Percentiles rank a stretch among this genome's conserved stretches.
phyloP scores from a whole-genome alignment of 2,888 invertebrate genomes.

The Trissonchulus latispiculum region DNA sequence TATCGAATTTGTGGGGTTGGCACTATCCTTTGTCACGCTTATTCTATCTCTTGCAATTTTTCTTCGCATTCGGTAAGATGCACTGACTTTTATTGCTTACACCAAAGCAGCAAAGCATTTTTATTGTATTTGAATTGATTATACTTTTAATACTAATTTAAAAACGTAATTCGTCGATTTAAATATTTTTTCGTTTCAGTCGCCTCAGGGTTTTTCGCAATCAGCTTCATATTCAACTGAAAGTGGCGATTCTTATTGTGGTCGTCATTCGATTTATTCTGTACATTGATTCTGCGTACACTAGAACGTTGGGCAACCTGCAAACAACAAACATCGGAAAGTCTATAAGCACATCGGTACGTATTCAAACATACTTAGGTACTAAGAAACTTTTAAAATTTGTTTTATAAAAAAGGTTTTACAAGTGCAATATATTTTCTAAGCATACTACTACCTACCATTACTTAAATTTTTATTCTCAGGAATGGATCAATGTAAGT shows the following conservation, averaged over 20 bases:
- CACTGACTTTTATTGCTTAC: too few species aligned
- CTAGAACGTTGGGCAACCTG: slow-evolving; percentile 38
- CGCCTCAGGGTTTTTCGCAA: slow-evolving; percentile 49
- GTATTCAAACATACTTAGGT: too few species aligned
- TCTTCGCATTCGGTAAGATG: slow-evolving; percentile 62
- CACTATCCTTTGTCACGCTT: slow-evolving; percentile 64
- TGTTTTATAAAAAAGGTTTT: too few species aligned
- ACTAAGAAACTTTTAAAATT: too few species aligned
- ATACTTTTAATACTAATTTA: too few species aligned
- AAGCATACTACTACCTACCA: too few species aligned
- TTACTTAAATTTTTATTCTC: too few species aligned
- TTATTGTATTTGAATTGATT: too few species aligned
- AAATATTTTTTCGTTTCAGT: slow-evolving; percentile 39
- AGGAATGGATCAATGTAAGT: too few species aligned
- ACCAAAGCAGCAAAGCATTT: too few species aligned
- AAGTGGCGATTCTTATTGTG: slow-evolving; percentile 49
- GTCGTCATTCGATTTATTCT: slow-evolving; percentile 47
- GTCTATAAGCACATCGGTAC: slow-evolving; percentile 48
- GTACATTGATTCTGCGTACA: slow-evolving; percentile 48
- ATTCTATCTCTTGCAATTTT: slow-evolving; percentile 68
- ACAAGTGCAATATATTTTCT: too few species aligned
- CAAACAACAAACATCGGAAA: slow-evolving; percentile 38
- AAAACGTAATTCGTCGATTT: too few species aligned
- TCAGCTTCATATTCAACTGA: slow-evolving; percentile 49
- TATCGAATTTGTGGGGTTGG: slow-evolving; percentile 67